A percentile compares a stretch with the other conserved stretches of the same genome.
Conservation (phyloP, 2,888 invertebrate species). For the Diarsia rubi region DNA sequence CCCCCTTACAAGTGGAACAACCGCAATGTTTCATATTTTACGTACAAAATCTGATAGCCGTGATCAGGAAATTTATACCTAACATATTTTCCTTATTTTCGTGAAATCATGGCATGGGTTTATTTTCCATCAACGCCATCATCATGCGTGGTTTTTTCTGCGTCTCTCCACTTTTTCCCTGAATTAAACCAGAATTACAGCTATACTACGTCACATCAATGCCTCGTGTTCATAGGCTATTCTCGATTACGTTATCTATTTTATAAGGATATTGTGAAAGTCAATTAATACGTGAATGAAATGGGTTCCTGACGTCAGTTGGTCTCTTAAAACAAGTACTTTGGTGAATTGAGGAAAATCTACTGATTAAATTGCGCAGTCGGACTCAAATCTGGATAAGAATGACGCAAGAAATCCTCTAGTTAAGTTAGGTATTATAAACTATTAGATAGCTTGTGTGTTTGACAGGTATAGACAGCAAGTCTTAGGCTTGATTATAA, state of each 20-base stretch:
- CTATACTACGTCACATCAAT: neutral
- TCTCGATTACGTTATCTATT: neutral
- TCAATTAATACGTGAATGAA: neutral
- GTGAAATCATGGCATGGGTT: neutral
- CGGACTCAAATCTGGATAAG: neutral
- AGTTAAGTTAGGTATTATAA: neutral
- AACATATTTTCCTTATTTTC: slow-evolving; percentile 17
- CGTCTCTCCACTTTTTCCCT: neutral
- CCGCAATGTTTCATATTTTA: neutral
- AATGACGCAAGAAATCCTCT: neutral
- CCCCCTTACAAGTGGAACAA: neutral
- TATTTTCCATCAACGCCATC: too few relatives aligned
- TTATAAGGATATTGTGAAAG: neutral
- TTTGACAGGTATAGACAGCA: neutral
- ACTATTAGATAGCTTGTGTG: neutral
- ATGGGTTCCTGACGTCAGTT: neutral
- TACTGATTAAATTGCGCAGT: neutral
- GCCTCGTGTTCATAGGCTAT: too few relatives aligned
- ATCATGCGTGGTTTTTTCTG: neutral
- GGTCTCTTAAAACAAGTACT: neutral
- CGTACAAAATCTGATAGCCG: slow-evolving; percentile 2
- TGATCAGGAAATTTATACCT: neutral
- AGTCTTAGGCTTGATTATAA: neutral
- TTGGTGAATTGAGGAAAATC: slow-evolving; percentile 34
- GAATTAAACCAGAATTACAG: neutral